Evolutionary conservation across 1,140 invertebrate species (phyloP).

Genomic region (Hermetia illucens): DNA sequence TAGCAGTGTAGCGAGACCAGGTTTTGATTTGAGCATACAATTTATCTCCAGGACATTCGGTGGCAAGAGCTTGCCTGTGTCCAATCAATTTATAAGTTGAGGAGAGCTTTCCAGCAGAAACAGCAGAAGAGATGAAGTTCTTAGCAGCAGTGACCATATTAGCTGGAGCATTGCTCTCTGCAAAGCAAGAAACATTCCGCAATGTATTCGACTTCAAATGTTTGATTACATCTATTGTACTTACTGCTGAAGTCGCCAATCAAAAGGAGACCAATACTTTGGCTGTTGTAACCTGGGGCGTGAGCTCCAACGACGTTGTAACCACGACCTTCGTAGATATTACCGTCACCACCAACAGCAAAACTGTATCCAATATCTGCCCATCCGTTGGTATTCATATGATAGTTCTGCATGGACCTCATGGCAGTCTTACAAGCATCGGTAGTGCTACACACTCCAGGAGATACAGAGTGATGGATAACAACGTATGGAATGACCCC

Average conservation of each 20-base stretch:
- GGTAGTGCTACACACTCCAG: constrained; percentile 30
- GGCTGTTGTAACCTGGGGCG: constrained; percentile 35
- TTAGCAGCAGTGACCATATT: not conserved
- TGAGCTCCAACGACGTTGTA: constrained; percentile 41
- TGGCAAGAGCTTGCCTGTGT: constrained; percentile 32
- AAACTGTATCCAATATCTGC: constrained; percentile 41
- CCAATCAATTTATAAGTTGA: constrained; percentile 33
- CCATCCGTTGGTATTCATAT: constrained; percentile 38
- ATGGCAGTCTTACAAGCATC: constrained; percentile 33
- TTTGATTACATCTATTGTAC: no score
- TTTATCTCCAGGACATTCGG: constrained; percentile 34
- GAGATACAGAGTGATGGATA: constrained; percentile 56
- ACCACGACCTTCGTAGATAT: constrained; percentile 37
- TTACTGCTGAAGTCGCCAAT: constrained; percentile 21
- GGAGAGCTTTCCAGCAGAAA: constrained; percentile 22
- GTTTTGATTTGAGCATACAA: constrained; percentile 32
- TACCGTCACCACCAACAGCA: constrained; percentile 30
- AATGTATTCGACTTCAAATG: no score
- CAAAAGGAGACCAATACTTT: constrained; percentile 35
- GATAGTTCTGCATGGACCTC: constrained; percentile 36
- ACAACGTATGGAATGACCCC: constrained; percentile 50
- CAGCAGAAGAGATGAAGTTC: constrained; percentile 30
- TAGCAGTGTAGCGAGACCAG: constrained; percentile 19
- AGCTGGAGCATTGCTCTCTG: no score
- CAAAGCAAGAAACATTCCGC: no score